Conservation (phyloP, 2,888 invertebrate genomes). For the Pecten maximus region DNA sequence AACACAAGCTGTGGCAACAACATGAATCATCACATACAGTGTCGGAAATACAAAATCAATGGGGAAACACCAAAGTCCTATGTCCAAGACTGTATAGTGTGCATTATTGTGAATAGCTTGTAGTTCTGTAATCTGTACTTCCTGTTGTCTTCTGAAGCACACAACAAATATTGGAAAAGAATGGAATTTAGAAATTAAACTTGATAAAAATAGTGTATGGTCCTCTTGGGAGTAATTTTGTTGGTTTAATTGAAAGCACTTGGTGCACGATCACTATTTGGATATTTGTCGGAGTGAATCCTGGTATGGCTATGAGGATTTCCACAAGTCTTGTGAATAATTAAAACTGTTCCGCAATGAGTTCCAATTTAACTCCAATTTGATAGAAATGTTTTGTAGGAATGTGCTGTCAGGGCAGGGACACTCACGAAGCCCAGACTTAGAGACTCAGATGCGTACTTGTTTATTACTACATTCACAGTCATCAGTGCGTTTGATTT, state of each 20-base stretch:
- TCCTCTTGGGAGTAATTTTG: background rate
- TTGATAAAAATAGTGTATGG: background rate
- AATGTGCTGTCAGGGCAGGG: background rate
- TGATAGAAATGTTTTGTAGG: background rate
- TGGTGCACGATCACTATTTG: slow-evolving; percentile 4
- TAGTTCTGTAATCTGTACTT: background rate
- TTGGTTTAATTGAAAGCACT: slow-evolving; percentile 29
- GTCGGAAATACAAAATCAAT: slow-evolving; percentile 30
- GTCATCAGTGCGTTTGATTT: slow-evolving; percentile 21
- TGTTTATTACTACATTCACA: background rate
- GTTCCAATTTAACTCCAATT: slow-evolving; percentile 26
- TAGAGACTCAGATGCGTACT: background rate
- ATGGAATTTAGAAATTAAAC: slow-evolving; percentile 13
- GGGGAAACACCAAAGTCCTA: background rate
- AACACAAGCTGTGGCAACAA: background rate
- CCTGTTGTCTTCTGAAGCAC: background rate
- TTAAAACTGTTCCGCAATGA: slow-evolving; percentile 30
- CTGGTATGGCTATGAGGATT: background rate
- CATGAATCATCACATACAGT: background rate
- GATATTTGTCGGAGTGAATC: background rate
- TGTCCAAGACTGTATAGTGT: background rate
- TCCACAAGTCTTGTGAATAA: slow-evolving; percentile 35
- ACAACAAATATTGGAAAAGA: slow-evolving; percentile 15
- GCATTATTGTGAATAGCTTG: background rate
- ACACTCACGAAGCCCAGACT: background rate